Conservation (phyloP, 2,797 vertebrate genomes). For the Notamacropus eugenii region DNA sequence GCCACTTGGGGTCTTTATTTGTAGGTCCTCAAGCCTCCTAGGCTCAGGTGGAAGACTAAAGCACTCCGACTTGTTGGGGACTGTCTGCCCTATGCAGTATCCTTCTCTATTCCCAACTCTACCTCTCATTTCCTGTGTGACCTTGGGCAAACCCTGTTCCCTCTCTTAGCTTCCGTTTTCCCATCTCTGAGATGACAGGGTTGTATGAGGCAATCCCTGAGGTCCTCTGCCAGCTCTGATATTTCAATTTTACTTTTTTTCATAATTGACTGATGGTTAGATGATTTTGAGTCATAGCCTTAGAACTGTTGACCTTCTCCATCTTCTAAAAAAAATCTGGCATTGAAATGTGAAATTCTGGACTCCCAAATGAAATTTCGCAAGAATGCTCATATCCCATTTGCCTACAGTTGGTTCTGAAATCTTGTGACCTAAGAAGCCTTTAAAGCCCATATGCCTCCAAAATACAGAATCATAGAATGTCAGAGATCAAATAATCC, state of each 20-base stretch:
- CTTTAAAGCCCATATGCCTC: not conserved
- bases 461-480: not conserved
- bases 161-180: constrained; percentile 30
- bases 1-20: constrained; percentile 41
- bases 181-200: constrained; percentile 4
- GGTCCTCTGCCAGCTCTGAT: not conserved
- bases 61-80: constrained; percentile 18
- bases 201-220: constrained; percentile 12
- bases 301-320: not conserved
- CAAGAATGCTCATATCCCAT: not conserved
- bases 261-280: not conserved
- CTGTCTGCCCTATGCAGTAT: not conserved
- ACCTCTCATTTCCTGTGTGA: not conserved
- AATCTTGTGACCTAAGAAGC: not conserved
- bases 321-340: not conserved
- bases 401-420: not conserved
- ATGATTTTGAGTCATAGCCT: constrained; percentile 2
- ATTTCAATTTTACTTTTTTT: not conserved
- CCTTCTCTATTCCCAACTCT: constrained; percentile 12
- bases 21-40: constrained; percentile 10
- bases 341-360: not conserved
- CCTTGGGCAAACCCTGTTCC: constrained; percentile 31
- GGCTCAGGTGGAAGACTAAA: constrained; percentile 44
- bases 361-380: constrained; percentile 11
- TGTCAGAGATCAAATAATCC: not conserved